Conservation (phyloP, 2,113 vertebrate species). For the Halichoerus grypus region DNA sequence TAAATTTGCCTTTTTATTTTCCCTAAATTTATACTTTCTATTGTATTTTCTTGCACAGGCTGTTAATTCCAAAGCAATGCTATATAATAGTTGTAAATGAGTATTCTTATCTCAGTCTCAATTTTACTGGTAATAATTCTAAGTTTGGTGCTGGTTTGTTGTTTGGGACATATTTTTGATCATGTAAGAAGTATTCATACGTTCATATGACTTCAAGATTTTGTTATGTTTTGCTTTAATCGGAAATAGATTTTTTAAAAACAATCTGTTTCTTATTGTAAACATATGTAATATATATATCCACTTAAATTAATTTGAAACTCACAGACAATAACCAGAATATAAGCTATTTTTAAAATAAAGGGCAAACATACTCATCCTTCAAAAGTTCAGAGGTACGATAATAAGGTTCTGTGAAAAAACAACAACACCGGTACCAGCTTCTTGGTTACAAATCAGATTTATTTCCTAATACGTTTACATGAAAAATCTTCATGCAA, state of each 20-base stretch:
- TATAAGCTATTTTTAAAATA: conserved; percentile 6
- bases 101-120: neutral
- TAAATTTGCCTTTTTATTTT: neutral
- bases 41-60: neutral
- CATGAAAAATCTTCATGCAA: neutral
- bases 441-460: conserved; percentile 5
- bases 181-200: neutral
- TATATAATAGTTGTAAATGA: neutral
- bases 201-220: neutral
- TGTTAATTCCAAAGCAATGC: neutral
- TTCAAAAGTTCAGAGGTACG: conserved; percentile 1
- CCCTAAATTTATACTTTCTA: neutral
- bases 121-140: neutral
- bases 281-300: neutral
- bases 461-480: neutral
- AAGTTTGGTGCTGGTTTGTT: neutral
- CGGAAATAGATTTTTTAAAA: neutral
- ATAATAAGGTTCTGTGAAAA: neutral
- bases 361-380: neutral
- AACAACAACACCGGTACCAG: neutral
- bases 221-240: neutral
- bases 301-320: conserved; percentile 54
- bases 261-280: neutral
- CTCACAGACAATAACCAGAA: neutral
- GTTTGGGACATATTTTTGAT: neutral